Base-by-base conservation (phyloP, 2,797 vertebrate genomes). In the Petrocephalus sullivani region DNA sequence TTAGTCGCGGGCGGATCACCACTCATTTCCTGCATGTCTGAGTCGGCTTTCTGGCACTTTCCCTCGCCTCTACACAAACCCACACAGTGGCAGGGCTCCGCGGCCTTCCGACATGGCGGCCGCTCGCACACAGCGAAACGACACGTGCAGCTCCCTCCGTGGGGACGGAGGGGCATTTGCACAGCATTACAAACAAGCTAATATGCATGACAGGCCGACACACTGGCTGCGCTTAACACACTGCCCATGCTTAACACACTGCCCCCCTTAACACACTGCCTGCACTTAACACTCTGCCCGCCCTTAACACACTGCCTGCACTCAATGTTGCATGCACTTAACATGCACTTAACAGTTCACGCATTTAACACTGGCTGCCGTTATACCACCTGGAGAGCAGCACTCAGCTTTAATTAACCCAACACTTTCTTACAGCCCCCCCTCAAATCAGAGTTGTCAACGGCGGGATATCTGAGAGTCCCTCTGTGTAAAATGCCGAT, bases 331-430 rank as follows among this genome's bases (percentile, higher is more conserved):
- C 23, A 64, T 64, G 60, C 21, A 28, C 23, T 64, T 21, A 28
- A 64, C 61, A 28, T 64, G 61, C 61, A 64, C n/a, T 58, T n/a
- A n/a, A 58, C 19, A 60, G 58, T 23, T 7, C 57, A 60, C 7
- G n/a, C 58, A 60, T 28, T 33, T 67, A 67, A 33, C 9, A 67
- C 23, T 67, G 10, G 28, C 23, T 67, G 23, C 61, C 4, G 1
- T 33, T 12, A 14, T 89, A 23, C 91, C 46, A 91, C 90, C 91
- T 92, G 92, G 92, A 87, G 87, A 94, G 95, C 94, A 94, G 92
- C 93, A 91, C 91, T 92, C 88, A 83, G 86, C 92, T 95, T 95
- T 95, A 96, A 96, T 96, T 95, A 95, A 94, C 94, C 96, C 95
- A 95, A 95, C 94, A 94, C 85, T 61, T 91, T 91, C 90, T 75